Percentiles rank a stretch among this genome's conserved stretches.
Evolutionary conservation across 2,797 vertebrate species (phyloP).

Genomic region (Avahi laniger): DNA sequence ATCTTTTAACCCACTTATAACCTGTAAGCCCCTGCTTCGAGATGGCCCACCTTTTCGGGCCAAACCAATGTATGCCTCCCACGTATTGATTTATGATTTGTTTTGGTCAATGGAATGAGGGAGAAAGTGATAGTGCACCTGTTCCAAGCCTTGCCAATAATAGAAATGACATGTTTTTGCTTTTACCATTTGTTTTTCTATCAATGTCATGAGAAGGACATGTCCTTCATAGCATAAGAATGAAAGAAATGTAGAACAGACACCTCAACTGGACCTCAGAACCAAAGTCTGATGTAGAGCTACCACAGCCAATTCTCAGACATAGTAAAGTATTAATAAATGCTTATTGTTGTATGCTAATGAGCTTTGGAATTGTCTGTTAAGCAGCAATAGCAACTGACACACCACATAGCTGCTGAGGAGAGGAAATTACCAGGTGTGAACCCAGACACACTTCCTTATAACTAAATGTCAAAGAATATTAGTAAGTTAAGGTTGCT

Average conservation of each 20-base stretch:
- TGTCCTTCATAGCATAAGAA: neutral
- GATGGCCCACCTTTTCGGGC: too few relatives aligned
- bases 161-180: neutral
- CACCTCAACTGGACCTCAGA: neutral
- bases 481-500: neutral
- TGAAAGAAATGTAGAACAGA: neutral
- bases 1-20: too few relatives aligned
- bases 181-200: neutral
- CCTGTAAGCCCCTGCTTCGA: too few relatives aligned
- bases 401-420: neutral
- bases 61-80: too few relatives aligned
- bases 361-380: neutral
- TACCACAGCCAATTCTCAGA: neutral
- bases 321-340: neutral
- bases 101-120: neutral
- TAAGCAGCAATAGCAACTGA: neutral
- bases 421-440: neutral
- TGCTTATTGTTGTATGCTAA: neutral
- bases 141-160: neutral
- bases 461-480: constrained; percentile 19
- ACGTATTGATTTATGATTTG: too few relatives aligned
- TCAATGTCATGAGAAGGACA: neutral
- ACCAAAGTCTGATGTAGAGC: neutral
- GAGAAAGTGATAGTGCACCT: neutral
- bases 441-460: neutral